Conservation (phyloP, 2,797 vertebrate species). For the Gorsachius magnificus region DNA sequence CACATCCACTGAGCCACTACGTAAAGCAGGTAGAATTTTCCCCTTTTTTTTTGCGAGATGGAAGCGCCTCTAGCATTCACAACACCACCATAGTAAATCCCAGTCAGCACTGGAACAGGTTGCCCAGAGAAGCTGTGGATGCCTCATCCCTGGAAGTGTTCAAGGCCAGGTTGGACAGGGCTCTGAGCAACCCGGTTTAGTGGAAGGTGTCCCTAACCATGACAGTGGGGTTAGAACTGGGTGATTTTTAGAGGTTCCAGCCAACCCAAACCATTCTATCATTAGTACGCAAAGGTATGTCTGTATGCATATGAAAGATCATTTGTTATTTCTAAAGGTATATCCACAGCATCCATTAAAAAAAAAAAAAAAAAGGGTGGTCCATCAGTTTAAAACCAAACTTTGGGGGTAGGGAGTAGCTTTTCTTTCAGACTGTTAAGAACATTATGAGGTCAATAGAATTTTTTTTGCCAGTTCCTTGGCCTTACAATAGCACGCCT, state of each 20-base stretch:
- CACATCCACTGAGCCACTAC: not conserved
- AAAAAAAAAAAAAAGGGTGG: not conserved
- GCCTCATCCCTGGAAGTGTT: too few relatives aligned
- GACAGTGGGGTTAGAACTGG: not conserved
- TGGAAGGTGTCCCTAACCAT: not conserved
- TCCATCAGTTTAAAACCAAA: not conserved
- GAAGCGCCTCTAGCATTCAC: not conserved
- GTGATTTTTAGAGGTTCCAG: not conserved
- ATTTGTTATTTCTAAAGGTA: not conserved
- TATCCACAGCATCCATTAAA: not conserved
- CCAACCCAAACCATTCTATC: not conserved
- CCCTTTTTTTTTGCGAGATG: not conserved
- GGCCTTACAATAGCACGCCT: not conserved
- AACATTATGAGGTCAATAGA: not conserved
- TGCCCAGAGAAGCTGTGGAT: too few relatives aligned
- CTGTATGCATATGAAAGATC: not conserved
- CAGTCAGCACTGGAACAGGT: not conserved
- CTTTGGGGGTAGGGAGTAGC: not conserved
- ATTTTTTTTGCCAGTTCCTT: not conserved
- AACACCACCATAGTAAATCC: not conserved
- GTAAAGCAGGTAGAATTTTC: not conserved
- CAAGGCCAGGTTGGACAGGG: too few relatives aligned
- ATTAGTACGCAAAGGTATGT: not conserved
- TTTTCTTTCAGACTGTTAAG: not conserved
- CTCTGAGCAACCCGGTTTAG: not conserved